Conservation (phyloP, 1,140 invertebrate species). For the Drosophila sproati region DNA sequence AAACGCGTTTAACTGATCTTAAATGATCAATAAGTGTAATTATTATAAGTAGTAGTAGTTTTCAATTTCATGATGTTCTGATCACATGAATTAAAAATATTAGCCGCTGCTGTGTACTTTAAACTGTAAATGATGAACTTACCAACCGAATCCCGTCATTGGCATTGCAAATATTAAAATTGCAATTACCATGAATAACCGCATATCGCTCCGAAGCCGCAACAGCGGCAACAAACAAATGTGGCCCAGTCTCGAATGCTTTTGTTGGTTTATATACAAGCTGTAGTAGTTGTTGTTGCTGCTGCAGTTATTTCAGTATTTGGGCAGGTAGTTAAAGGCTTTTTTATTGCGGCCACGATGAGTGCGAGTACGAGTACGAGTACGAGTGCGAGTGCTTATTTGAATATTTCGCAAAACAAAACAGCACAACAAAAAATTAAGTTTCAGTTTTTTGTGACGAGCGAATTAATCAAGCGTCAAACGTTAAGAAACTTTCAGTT, state of each 20-base stretch:
- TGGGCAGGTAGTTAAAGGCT: constrained; percentile 66
- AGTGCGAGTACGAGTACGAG: constrained; percentile 36
- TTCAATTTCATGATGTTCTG: not conserved
- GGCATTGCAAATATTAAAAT: constrained; percentile 84
- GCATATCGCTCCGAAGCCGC: constrained; percentile 80
- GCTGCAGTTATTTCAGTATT: constrained; percentile 35
- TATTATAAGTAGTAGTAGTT: not conserved
- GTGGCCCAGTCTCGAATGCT: constrained; percentile 60
- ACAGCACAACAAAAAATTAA: constrained; percentile 10
- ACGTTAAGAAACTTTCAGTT: constrained; percentile 36
- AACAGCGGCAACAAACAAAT: constrained; percentile 76
- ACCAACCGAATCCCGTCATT: constrained; percentile 84
- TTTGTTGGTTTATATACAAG: constrained; percentile 20
- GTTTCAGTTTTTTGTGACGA: constrained; percentile 42
- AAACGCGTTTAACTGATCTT: not conserved
- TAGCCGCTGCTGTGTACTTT: not conserved
- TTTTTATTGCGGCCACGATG: constrained; percentile 63
- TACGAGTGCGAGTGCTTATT: constrained; percentile 59
- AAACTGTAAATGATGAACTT: constrained; percentile 37
- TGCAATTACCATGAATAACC: constrained; percentile 83
- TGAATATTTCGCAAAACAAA: constrained; percentile 54
- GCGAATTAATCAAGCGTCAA: constrained; percentile 73
- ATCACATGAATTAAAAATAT: constrained; percentile 16
- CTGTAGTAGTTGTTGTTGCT: constrained; percentile 19
- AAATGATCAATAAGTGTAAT: not conserved